Percentiles rank a stretch among this genome's conserved stretches.
Evolutionary conservation across 2,113 vertebrate genomes (phyloP).

Genomic region (Orthochromis indermauri): DNA sequence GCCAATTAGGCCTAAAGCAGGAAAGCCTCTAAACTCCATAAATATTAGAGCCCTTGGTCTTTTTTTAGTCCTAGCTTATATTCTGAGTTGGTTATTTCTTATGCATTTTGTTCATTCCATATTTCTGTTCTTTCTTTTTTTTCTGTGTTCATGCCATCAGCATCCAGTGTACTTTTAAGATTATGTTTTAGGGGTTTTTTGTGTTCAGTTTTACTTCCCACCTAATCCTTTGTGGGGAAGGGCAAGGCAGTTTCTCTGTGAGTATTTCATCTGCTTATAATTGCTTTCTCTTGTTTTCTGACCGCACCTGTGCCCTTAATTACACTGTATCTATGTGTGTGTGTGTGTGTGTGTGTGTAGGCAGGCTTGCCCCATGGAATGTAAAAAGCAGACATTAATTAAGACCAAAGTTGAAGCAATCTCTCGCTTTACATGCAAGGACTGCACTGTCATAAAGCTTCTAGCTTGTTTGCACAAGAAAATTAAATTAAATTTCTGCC

Average conservation of each 20-base stretch:
- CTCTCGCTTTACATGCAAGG: neutral
- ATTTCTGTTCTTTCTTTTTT: neutral
- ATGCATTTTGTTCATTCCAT: neutral
- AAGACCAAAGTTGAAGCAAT: neutral
- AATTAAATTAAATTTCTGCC: neutral
- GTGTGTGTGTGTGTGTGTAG: neutral
- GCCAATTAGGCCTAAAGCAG: neutral
- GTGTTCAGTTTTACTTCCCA: neutral
- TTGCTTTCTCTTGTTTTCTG: neutral
- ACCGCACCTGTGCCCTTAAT: neutral
- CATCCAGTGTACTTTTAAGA: fast-evolving
- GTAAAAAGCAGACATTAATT: neutral
- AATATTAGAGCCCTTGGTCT: fast-evolving
- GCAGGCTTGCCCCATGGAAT: neutral
- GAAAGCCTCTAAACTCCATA: neutral
- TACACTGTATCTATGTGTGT: neutral
- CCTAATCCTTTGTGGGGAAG: fast-evolving
- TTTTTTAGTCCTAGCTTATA: neutral
- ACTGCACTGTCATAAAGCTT: neutral
- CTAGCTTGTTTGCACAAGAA: neutral
- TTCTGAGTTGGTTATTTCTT: neutral
- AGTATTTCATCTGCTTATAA: neutral
- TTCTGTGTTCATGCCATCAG: neutral
- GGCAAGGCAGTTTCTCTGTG: fast-evolving
- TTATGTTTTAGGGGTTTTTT: neutral